Conservation (phyloP, 2,888 invertebrate species). For the Diadegma fenestrale region DNA sequence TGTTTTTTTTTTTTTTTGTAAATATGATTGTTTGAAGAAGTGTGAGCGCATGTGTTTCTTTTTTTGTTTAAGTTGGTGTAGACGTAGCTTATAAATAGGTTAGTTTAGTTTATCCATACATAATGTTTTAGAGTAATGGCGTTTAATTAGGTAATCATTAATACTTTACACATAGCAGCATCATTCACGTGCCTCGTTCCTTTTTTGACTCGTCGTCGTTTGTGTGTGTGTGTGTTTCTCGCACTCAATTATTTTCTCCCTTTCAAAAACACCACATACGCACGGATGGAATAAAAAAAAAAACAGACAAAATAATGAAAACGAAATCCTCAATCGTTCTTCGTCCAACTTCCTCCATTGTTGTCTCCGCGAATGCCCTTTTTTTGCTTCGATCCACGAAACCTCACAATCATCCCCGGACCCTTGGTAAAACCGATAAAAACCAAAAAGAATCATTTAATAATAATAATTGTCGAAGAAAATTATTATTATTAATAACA, state of each 20-base stretch:
- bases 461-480: not conserved
- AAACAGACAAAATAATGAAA: slow-evolving; percentile 21
- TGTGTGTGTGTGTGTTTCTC: slow-evolving; percentile 25
- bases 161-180: slow-evolving; percentile 82
- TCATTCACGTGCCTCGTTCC: slow-evolving; percentile 64
- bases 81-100: slow-evolving; percentile 84
- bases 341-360: slow-evolving; percentile 42
- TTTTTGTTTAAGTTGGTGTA: slow-evolving; percentile 52
- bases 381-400: slow-evolving; percentile 20
- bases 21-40: not conserved
- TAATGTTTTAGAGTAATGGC: slow-evolving; percentile 80
- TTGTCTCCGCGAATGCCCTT: slow-evolving; percentile 17
- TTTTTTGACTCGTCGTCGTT: slow-evolving; percentile 48
- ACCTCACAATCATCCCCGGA: slow-evolving; percentile 8
- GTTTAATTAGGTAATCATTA: slow-evolving; percentile 81
- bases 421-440: not conserved
- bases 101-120: slow-evolving; percentile 79
- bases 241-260: slow-evolving; percentile 35
- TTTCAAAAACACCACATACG: slow-evolving; percentile 33
- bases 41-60: slow-evolving; percentile 23
- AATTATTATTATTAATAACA: not conserved
- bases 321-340: slow-evolving; percentile 22
- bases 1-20: not conserved
- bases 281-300: slow-evolving; percentile 21
- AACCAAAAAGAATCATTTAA: not conserved